Conservation (phyloP, 2,113 vertebrate species). For the Smithornis capensis region DNA sequence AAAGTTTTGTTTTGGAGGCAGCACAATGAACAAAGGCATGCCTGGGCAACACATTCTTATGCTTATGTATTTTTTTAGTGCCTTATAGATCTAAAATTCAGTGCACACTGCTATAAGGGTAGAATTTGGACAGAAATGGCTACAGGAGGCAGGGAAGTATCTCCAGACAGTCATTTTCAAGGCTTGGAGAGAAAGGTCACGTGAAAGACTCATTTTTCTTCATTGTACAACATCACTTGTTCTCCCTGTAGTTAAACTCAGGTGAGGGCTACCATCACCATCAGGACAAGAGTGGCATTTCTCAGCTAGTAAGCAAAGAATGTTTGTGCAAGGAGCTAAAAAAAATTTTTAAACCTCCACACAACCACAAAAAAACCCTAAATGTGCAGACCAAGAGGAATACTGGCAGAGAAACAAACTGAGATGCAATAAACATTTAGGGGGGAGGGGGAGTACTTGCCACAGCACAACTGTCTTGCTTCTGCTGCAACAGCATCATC, state of each 20-base stretch:
- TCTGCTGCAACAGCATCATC: constrained; percentile 54
- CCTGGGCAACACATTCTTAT: background rate
- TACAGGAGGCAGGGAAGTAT: background rate
- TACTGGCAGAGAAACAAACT: background rate
- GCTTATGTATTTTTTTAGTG: background rate
- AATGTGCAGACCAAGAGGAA: background rate
- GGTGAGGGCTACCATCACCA: background rate
- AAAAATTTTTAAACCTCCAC: no score
- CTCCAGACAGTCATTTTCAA: background rate
- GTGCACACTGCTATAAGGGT: background rate
- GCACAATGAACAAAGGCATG: background rate
- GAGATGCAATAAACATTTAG: background rate
- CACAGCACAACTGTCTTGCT: background rate
- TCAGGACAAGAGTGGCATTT: background rate
- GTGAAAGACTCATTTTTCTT: background rate
- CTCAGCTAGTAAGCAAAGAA: background rate
- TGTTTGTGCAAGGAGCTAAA: background rate
- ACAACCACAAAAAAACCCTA: background rate
- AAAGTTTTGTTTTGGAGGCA: background rate
- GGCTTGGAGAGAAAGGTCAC: background rate
- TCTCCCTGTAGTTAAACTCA: background rate
- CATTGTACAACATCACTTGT: background rate
- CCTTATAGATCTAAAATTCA: background rate
- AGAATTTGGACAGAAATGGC: background rate
- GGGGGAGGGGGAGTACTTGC: constrained; percentile 2